phyloP scores from a whole-genome alignment of 1,140 invertebrate species.

The Bombus turneri region DNA sequence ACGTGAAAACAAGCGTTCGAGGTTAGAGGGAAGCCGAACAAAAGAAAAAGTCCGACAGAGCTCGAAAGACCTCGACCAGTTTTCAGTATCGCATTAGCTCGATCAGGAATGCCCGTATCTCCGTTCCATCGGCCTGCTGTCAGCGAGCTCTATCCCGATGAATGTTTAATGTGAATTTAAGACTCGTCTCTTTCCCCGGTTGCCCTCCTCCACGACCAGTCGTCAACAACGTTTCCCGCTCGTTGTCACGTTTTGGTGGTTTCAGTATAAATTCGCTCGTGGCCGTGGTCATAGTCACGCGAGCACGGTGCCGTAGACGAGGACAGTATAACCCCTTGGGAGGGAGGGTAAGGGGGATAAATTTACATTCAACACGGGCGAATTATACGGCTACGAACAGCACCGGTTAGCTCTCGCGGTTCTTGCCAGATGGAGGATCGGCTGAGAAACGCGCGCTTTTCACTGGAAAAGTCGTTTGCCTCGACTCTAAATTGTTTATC shows the following conservation, averaged over 20 bases:
- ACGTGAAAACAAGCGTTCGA: background rate
- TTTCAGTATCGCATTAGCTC: slow-evolving; percentile 67
- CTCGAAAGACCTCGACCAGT: slow-evolving; percentile 58
- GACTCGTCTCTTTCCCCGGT: slow-evolving; percentile 36
- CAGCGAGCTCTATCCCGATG: slow-evolving; percentile 57
- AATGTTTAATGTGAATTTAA: slow-evolving; percentile 71
- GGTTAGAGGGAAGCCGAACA: slow-evolving; percentile 25
- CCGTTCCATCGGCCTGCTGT: slow-evolving; percentile 59
- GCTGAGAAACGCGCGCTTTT: slow-evolving; percentile 21
- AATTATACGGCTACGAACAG: slow-evolving; percentile 62
- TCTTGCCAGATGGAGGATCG: background rate
- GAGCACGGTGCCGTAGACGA: slow-evolving; percentile 49
- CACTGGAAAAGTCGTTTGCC: slow-evolving; percentile 24
- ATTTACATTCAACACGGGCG: slow-evolving; percentile 64
- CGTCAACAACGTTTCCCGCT: slow-evolving; percentile 51
- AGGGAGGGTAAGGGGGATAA: slow-evolving; percentile 36
- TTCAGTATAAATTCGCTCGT: slow-evolving; percentile 61
- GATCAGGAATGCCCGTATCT: slow-evolving; percentile 62
- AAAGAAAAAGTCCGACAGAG: slow-evolving; percentile 32
- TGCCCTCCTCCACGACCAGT: slow-evolving; percentile 2
- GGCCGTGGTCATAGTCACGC: slow-evolving; percentile 65
- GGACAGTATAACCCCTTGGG: slow-evolving; percentile 12
- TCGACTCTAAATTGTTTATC: background rate
- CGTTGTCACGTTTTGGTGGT: slow-evolving; percentile 65
- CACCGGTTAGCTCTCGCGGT: slow-evolving; percentile 17